Evolutionary conservation across 2,113 vertebrate genomes (phyloP).

Genomic region (Tapirus terrestris): DNA sequence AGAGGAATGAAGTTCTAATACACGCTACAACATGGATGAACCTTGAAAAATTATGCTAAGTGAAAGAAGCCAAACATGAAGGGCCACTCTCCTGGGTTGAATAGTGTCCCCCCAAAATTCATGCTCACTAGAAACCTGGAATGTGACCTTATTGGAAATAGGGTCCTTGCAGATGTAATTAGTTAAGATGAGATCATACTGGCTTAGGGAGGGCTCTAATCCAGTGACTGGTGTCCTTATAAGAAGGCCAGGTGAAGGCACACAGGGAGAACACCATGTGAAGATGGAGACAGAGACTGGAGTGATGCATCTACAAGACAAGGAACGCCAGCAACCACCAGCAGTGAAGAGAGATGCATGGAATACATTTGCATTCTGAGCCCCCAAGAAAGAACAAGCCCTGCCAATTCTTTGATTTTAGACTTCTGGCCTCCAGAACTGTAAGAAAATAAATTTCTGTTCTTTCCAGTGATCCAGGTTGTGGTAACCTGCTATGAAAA

Average conservation of each 20-base stretch:
- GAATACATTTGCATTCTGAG: background rate
- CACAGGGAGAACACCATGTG: background rate
- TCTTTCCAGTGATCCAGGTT: background rate
- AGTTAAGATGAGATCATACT: background rate
- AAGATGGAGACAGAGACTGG: background rate
- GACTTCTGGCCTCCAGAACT: background rate
- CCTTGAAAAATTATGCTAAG: background rate
- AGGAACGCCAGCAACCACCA: background rate
- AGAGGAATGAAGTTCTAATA: background rate
- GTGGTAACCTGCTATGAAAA: background rate
- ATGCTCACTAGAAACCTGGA: background rate
- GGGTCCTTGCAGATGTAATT: background rate
- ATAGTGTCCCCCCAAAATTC: background rate
- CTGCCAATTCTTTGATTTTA: background rate
- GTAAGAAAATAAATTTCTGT: background rate
- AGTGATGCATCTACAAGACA: background rate
- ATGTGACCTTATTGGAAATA: background rate
- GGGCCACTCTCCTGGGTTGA: background rate
- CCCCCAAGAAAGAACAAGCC: background rate
- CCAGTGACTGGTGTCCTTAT: background rate
- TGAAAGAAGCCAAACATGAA: background rate
- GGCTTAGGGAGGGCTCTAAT: background rate
- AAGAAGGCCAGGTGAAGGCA: background rate
- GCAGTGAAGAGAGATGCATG: background rate
- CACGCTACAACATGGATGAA: background rate